Conservation (phyloP, 2,797 vertebrate genomes). For the Heliangelus exortis region DNA sequence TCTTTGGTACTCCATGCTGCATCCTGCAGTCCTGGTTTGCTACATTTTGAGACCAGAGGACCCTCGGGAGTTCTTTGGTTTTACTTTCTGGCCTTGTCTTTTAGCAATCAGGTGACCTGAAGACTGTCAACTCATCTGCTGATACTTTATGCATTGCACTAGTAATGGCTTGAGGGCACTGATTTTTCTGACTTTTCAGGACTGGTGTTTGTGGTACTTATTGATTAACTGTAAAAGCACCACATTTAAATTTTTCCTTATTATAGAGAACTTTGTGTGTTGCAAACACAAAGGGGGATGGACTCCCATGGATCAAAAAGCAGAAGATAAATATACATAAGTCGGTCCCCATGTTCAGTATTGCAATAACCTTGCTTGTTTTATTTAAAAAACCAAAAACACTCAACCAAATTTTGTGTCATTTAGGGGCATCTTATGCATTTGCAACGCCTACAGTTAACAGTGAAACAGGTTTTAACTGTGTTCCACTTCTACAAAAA, state of each 20-base stretch:
- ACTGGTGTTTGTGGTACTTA: neutral
- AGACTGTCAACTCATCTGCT: neutral
- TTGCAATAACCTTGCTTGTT: neutral
- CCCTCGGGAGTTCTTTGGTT: neutral
- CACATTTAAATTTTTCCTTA: neutral
- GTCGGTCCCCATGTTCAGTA: neutral
- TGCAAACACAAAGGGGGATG: neutral
- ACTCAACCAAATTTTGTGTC: neutral
- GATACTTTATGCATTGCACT: neutral
- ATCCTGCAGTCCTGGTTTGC: neutral
- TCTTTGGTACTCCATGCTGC: neutral
- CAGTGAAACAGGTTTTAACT: neutral
- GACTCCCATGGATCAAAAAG: neutral
- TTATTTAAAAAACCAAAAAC: neutral
- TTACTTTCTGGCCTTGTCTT: neutral
- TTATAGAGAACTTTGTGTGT: neutral
- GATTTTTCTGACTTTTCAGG: neutral
- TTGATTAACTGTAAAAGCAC: neutral
- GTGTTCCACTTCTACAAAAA: neutral
- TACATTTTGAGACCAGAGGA: neutral
- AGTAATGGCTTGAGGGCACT: neutral
- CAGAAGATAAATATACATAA: neutral
- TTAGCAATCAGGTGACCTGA: neutral
- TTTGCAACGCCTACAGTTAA: neutral
- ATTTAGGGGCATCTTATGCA: neutral